Conservation (phyloP, 2,113 vertebrate species). For the Scytalopus superciliaris region DNA sequence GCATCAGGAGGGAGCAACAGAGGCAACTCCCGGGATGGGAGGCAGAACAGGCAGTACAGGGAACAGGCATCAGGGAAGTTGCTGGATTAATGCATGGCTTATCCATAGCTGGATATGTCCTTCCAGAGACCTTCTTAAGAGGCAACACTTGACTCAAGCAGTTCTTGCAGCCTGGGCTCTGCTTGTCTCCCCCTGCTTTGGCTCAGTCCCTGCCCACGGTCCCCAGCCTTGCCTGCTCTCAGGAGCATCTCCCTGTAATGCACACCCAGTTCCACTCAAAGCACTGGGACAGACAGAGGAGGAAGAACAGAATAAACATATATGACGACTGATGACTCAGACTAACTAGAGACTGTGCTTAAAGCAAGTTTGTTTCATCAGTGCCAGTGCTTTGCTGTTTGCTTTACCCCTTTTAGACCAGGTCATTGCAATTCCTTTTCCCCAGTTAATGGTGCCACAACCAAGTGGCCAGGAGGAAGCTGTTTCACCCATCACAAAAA, state of each 20-base stretch:
- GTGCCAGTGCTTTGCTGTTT: background rate
- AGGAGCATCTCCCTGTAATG: background rate
- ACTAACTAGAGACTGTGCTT: background rate
- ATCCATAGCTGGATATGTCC: background rate
- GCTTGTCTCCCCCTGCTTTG: background rate
- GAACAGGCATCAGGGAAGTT: background rate
- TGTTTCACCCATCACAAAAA: constrained; percentile 6
- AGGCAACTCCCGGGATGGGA: background rate
- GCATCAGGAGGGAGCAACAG: background rate
- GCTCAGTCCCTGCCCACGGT: background rate
- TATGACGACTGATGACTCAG: background rate
- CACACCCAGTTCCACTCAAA: background rate
- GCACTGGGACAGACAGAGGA: background rate
- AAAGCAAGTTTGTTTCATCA: background rate
- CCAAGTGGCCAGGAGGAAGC: background rate
- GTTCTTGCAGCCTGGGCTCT: background rate
- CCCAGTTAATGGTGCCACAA: background rate
- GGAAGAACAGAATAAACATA: background rate
- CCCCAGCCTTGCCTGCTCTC: background rate
- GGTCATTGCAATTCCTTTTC: background rate
- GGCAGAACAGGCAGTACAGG: background rate
- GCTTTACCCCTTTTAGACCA: background rate
- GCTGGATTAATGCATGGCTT: background rate
- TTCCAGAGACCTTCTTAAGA: background rate
- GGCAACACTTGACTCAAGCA: background rate